Conservation (phyloP, 1,140 invertebrate species). For the Bombus superbus region DNA sequence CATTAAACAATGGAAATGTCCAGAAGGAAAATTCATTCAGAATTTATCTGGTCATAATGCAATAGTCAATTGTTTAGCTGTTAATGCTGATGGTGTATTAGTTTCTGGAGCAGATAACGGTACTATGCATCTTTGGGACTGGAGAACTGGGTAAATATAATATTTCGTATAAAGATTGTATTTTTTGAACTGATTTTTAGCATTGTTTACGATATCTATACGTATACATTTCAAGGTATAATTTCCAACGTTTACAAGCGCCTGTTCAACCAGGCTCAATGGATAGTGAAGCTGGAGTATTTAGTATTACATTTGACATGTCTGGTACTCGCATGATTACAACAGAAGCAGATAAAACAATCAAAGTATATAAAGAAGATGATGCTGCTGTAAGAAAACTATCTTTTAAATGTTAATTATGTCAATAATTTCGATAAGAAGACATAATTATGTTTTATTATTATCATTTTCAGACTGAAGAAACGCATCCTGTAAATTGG, state of each 20-base stretch:
- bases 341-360: slow-evolving; percentile 99
- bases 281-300: slow-evolving; percentile 99
- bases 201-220: slow-evolving; percentile 15
- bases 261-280: slow-evolving; percentile 99
- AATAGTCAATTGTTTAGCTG: slow-evolving; percentile 97
- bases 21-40: slow-evolving; percentile 98
- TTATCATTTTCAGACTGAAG: slow-evolving; percentile 90
- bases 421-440: neutral
- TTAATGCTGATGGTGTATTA: slow-evolving; percentile 97
- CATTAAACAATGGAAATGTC: slow-evolving; percentile 99
- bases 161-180: neutral
- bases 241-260: slow-evolving; percentile 97
- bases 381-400: slow-evolving; percentile 89
- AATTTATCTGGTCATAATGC: slow-evolving; percentile 99
- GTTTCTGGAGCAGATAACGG: slow-evolving; percentile 99
- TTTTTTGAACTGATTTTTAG: neutral
- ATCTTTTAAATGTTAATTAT: slow-evolving; percentile 1
- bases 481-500: slow-evolving; percentile 98
- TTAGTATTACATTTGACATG: slow-evolving; percentile 97
- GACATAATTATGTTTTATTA: slow-evolving; percentile 36
- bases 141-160: slow-evolving; percentile 92
- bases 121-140: slow-evolving; percentile 99
- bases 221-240: slow-evolving; percentile 85
- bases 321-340: slow-evolving; percentile 97
- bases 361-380: slow-evolving; percentile 98